Evolutionary conservation across 1,140 invertebrate species (phyloP).

Genomic region (Conus betulinus): DNA sequence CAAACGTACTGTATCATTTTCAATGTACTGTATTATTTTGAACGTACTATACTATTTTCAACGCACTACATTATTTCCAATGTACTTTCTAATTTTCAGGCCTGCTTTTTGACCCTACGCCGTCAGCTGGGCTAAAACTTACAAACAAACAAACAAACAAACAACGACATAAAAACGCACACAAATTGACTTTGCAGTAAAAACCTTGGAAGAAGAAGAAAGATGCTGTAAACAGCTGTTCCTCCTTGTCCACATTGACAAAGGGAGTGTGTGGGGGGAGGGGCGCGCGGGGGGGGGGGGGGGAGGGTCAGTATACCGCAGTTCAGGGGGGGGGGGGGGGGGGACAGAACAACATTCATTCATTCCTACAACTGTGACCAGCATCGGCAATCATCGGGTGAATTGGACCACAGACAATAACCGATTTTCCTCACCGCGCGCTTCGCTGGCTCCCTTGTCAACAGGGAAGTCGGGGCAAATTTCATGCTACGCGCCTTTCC

Average conservation of each 20-base stretch:
- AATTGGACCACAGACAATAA: background rate
- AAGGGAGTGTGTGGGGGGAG: no score
- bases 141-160: no score
- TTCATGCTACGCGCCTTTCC: background rate
- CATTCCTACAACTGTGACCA: no score
- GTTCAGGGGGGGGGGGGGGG: no score
- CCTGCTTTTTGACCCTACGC: background rate
- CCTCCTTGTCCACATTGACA: no score
- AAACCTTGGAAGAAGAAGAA: background rate
- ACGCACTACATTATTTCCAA: background rate
- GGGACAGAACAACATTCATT: no score
- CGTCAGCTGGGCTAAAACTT: background rate
- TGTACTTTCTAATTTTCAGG: background rate
- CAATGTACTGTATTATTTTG: no score
- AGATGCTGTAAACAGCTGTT: background rate
- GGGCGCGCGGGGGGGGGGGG: no score
- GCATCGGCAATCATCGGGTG: background rate
- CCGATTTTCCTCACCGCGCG: background rate
- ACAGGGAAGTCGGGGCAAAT: slow-evolving; percentile 1
- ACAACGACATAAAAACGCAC: background rate
- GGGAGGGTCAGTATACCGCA: no score
- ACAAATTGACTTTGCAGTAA: background rate
- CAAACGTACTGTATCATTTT: no score
- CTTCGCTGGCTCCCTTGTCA: background rate
- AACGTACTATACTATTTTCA: background rate